These are phyloP conservation scores for Drosophila meridiana DNA, from an alignment of 2,888 invertebrate genomes.

Conservation along the genomic window DNA sequence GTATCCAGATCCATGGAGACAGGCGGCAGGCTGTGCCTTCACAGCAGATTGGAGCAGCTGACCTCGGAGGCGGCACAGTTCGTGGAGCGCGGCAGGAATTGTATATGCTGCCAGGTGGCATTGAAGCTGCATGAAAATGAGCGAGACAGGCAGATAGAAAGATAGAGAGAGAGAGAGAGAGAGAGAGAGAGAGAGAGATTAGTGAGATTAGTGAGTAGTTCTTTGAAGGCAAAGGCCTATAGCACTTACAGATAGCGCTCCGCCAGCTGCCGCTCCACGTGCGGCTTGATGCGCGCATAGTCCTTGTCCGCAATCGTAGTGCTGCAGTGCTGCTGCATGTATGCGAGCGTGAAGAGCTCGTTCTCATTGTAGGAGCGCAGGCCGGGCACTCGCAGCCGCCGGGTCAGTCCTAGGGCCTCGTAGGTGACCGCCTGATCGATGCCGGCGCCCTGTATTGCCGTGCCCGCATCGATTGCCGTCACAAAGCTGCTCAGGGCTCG, in stretches of 20 bases:
- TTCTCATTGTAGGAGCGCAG: conserved; percentile 83
- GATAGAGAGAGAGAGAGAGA: conserved; percentile 7
- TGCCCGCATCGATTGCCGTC: conserved; percentile 77
- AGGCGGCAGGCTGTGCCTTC: conserved; percentile 38
- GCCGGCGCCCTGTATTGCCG: conserved; percentile 81
- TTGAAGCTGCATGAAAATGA: conserved; percentile 78
- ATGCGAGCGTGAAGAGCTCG: conserved; percentile 83
- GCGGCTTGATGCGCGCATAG: conserved; percentile 84
- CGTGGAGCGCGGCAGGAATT: conserved; percentile 82
- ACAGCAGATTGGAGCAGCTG: conserved; percentile 82
- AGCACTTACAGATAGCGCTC: conserved; percentile 83
- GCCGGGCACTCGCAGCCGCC: conserved; percentile 81
- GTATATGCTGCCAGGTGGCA: conserved; percentile 84
- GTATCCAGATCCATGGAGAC: conserved; percentile 24
- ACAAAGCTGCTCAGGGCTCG: conserved; percentile 81
- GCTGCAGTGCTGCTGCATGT: conserved; percentile 84
- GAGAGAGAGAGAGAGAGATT: neutral
- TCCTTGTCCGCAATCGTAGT: conserved; percentile 83
- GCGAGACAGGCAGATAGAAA: conserved; percentile 9
- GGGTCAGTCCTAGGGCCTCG: conserved; percentile 77
- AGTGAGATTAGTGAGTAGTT: neutral
- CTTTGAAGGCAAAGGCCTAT: neutral
- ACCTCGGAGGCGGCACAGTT: conserved; percentile 78
- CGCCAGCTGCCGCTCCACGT: conserved; percentile 82
- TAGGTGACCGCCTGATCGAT: conserved; percentile 81